Conservation (phyloP, 2,888 invertebrate genomes). For the Cosmia trapezina region DNA sequence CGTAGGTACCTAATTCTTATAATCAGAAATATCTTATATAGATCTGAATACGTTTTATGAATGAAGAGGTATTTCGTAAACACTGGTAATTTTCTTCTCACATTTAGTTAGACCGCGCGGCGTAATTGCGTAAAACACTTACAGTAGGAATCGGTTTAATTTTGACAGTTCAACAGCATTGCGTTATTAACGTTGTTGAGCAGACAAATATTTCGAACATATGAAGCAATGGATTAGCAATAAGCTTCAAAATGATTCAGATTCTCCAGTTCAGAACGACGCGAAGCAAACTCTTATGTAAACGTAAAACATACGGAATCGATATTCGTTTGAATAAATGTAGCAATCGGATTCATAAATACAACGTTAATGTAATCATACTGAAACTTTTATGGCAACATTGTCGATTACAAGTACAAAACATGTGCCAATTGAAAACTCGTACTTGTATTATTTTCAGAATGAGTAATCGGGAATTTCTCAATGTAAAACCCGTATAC, state of each 20-base stretch:
- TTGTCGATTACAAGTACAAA: constrained; percentile 48
- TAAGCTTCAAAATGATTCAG: too few relatives aligned
- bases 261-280: background rate
- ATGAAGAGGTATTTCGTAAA: too few relatives aligned
- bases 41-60: too few relatives aligned
- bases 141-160: too few relatives aligned
- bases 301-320: constrained; percentile 51
- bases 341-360: constrained; percentile 55
- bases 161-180: too few relatives aligned
- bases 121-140: too few relatives aligned
- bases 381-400: constrained; percentile 59
- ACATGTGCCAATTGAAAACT: constrained; percentile 18
- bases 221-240: too few relatives aligned
- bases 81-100: background rate
- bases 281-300: constrained; percentile 17
- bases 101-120: background rate
- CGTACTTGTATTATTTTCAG: constrained; percentile 33
- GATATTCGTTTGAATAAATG: constrained; percentile 52
- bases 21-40: too few relatives aligned
- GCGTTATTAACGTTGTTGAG: too few relatives aligned
- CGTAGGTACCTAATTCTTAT: too few relatives aligned
- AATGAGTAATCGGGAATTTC: constrained; percentile 28
- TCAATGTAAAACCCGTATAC: constrained; percentile 2
- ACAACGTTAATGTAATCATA: constrained; percentile 59
- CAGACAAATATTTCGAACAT: too few relatives aligned